phyloP scores from a whole-genome alignment of 2,888 invertebrate species.

The Patella ulyssiponensis region DNA sequence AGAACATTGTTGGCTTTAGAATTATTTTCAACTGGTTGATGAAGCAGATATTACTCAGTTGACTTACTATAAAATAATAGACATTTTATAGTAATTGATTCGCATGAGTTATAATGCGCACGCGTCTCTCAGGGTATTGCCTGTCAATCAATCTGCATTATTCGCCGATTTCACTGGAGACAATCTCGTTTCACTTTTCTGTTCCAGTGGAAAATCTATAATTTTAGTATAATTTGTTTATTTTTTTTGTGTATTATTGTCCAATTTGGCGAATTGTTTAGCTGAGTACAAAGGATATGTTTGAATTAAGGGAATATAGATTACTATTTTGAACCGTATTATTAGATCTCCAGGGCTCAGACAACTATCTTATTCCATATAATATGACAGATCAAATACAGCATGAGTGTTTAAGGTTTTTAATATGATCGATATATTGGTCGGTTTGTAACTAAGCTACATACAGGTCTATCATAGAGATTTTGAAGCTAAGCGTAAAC shows the following conservation, averaged over 20 bases:
- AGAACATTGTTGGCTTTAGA: no score
- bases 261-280: slow-evolving; percentile 9
- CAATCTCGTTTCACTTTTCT: slow-evolving; percentile 4
- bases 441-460: no score
- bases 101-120: slow-evolving; percentile 13
- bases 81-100: slow-evolving; percentile 10
- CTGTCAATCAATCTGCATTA: slow-evolving; percentile 9
- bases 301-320: slow-evolving; percentile 12
- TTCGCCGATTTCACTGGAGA: background rate
- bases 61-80: slow-evolving; percentile 9
- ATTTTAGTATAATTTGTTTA: slow-evolving; percentile 9
- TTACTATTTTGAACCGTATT: background rate
- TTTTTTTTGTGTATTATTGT: background rate
- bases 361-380: no score
- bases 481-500: no score
- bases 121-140: slow-evolving; percentile 5
- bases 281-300: slow-evolving; percentile 2
- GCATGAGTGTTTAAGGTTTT: no score
- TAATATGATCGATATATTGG: no score
- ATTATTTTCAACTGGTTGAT: no score
- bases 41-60: background rate
- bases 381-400: no score
- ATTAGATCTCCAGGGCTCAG: no score
- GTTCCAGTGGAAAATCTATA: slow-evolving; percentile 2
- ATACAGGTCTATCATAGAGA: no score